Percentiles rank a stretch among this genome's conserved stretches.
These are phyloP conservation scores for Sinopyrophorus schimmeli DNA, from an alignment of 2,888 invertebrate genomes.

Conservation along the genomic window DNA sequence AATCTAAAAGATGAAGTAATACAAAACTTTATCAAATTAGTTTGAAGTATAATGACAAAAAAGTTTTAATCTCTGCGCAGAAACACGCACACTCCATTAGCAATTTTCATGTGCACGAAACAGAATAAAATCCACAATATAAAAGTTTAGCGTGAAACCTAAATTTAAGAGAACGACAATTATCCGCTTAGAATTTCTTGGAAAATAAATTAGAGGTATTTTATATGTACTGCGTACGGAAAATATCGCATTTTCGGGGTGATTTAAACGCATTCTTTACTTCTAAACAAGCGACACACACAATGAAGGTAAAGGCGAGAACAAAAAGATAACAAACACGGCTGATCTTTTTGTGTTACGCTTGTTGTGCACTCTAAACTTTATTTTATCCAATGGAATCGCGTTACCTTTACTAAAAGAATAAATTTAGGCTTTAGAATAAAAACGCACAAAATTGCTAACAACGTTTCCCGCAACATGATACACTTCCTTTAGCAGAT, in stretches of 20 bases:
- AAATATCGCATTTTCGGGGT: slow-evolving; percentile 8
- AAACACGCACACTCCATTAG: slow-evolving; percentile 4
- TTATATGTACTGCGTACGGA: background rate
- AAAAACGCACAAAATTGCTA: too few relatives aligned
- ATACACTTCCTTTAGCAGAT: too few relatives aligned
- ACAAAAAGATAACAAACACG: slow-evolving; percentile 20
- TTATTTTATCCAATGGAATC: slow-evolving; percentile 17
- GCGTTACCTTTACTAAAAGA: slow-evolving; percentile 25
- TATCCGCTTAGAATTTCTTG: slow-evolving; percentile 1
- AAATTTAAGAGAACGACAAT: background rate
- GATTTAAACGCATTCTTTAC: slow-evolving; percentile 12
- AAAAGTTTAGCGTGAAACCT: background rate
- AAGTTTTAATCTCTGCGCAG: background rate
- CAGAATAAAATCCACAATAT: background rate
- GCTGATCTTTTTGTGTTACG: slow-evolving; percentile 15
- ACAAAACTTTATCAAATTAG: background rate
- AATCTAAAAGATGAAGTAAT: background rate
- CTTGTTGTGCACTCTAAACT: slow-evolving; percentile 14
- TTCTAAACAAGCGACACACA: slow-evolving; percentile 6
- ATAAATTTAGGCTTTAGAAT: slow-evolving; percentile 33
- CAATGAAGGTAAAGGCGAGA: slow-evolving; percentile 10
- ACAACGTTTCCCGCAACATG: too few relatives aligned
- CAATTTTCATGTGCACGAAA: background rate
- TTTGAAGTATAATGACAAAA: background rate
- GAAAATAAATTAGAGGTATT: slow-evolving; percentile 1